These are phyloP conservation scores for Nasonia vitripennis DNA, from an alignment of 1,140 invertebrate species.

Conservation along the genomic window DNA sequence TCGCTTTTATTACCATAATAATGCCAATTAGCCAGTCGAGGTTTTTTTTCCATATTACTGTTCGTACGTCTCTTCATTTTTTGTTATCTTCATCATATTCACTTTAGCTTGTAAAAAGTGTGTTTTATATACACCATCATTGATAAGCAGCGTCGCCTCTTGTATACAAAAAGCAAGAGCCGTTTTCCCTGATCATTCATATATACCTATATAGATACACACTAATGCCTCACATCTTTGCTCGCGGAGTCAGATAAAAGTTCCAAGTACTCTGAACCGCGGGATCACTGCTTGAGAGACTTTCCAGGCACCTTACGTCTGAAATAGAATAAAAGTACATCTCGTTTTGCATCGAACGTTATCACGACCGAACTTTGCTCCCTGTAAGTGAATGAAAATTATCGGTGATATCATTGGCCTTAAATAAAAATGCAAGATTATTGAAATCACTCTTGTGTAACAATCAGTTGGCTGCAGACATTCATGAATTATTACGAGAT, in stretches of 20 bases:
- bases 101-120: no score
- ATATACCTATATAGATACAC: background rate
- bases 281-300: conserved; percentile 56
- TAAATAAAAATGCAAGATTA: background rate
- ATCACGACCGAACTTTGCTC: background rate
- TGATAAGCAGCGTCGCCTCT: no score
- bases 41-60: no score
- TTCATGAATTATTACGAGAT: background rate
- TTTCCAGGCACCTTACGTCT: conserved; percentile 59
- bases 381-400: background rate
- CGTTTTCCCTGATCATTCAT: background rate
- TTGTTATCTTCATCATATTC: no score
- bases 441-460: no score
- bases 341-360: background rate
- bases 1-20: no score
- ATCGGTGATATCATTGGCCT: background rate
- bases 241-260: conserved; percentile 56
- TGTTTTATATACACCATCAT: no score
- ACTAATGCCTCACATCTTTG: conserved; percentile 57
- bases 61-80: no score
- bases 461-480: no score
- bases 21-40: no score
- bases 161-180: no score
- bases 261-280: conserved; percentile 59
- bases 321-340: conserved; percentile 48